Percentiles rank a stretch among this genome's conserved stretches.
phyloP scores from a whole-genome alignment of 92 coral and sea anemone species.

The Zoanthus sansibaricus region DNA sequence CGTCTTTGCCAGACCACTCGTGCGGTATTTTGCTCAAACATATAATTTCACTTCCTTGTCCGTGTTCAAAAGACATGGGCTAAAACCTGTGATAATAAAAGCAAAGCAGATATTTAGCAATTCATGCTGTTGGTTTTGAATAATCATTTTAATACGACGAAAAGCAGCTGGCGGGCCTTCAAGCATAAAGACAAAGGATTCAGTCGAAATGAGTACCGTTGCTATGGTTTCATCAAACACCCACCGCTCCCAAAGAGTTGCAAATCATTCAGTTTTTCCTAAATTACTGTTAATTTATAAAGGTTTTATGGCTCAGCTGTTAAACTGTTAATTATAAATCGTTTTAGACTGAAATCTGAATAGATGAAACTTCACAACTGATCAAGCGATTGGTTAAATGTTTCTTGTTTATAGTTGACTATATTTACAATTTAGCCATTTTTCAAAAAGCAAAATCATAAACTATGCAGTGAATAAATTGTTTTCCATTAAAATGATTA shows the following conservation, averaged over 20 bases:
- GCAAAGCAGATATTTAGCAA: constrained; percentile 15
- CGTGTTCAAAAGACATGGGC: background rate
- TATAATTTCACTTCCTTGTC: background rate
- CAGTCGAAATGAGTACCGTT: background rate
- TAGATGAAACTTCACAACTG: background rate
- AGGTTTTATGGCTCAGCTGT: background rate
- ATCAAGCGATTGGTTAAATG: background rate
- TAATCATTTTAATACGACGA: constrained; percentile 33
- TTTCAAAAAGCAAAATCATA: background rate
- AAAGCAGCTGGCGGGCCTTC: constrained; percentile 30
- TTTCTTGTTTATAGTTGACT: background rate
- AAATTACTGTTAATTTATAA: constrained; percentile 9
- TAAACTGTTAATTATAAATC: constrained; percentile 8
- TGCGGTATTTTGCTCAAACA: background rate
- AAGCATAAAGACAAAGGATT: constrained; percentile 45
- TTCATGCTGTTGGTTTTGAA: constrained; percentile 30
- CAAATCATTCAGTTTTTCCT: constrained; percentile 6
- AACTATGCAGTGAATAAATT: background rate
- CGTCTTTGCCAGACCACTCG: background rate
- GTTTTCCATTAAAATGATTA: background rate
- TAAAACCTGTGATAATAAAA: constrained; percentile 1
- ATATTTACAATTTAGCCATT: background rate
- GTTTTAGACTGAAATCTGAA: background rate
- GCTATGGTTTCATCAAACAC: constrained; percentile 42
- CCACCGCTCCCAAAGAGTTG: background rate